phyloP scores from a whole-genome alignment of 2,797 vertebrate species.

The Sebastolobus altivelis region DNA sequence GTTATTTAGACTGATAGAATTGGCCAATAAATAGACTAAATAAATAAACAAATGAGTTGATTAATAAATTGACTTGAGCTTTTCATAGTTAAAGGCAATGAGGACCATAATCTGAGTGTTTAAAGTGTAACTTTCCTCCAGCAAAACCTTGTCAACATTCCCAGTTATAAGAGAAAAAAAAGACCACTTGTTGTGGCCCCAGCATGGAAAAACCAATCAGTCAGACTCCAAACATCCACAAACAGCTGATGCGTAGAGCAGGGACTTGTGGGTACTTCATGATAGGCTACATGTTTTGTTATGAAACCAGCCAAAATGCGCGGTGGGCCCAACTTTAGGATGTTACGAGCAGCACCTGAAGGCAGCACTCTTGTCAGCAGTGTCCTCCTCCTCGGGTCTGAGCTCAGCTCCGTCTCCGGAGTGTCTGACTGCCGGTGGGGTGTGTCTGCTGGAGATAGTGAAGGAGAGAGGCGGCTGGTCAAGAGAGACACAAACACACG shows the following conservation, averaged over 20 bases:
- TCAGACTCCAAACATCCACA: not conserved
- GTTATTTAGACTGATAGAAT: too few species aligned
- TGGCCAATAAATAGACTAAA: too few species aligned
- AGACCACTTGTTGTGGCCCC: conserved; percentile 16
- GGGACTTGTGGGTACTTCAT: not conserved
- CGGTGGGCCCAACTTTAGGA: not conserved
- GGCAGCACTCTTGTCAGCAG: conserved; percentile 41
- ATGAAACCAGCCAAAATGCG: not conserved
- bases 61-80: too few species aligned
- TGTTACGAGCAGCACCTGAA: conserved; percentile 45
- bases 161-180: not conserved
- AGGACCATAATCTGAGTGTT: not conserved
- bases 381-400: conserved; percentile 41
- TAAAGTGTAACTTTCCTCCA: not conserved
- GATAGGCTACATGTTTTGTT: not conserved
- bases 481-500: conserved; percentile 7
- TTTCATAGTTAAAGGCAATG: too few species aligned
- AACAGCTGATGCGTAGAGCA: not conserved
- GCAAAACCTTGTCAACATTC: not conserved
- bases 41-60: too few species aligned
- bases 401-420: conserved; percentile 55
- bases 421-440: conserved; percentile 74
- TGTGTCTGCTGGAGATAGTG: conserved; percentile 78
- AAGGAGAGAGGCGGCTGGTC: not conserved
- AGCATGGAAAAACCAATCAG: not conserved